phyloP scores from a whole-genome alignment of 2,113 vertebrate genomes.

The Forbesichthys papilliferus region DNA sequence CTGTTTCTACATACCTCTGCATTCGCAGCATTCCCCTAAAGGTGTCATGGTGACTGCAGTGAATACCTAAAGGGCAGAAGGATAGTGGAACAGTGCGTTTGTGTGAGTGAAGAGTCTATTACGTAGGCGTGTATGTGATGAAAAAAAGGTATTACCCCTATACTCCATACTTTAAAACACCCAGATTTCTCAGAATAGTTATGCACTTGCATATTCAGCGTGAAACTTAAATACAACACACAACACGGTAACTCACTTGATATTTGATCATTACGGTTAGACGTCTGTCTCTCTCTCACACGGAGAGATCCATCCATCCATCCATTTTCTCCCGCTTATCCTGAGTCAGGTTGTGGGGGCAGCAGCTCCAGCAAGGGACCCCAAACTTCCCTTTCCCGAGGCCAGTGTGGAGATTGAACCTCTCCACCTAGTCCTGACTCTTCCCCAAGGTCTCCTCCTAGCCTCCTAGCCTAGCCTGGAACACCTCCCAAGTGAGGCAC shows the following conservation, averaged over 20 bases:
- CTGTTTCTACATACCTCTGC: too few species aligned
- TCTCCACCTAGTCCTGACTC: too few species aligned
- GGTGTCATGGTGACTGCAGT: not conserved
- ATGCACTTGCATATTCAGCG: conserved; percentile 59
- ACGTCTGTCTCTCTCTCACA: too few species aligned
- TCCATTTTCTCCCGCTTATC: too few species aligned
- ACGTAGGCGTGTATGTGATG: conserved; percentile 51
- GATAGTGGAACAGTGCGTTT: conserved; percentile 18
- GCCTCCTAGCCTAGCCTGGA: too few species aligned
- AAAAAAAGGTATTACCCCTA: conserved; percentile 54
- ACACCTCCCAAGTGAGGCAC: too few species aligned
- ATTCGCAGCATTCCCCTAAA: not conserved
- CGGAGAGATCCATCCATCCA: too few species aligned
- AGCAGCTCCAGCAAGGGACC: too few species aligned
- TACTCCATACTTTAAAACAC: conserved; percentile 21
- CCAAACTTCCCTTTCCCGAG: too few species aligned
- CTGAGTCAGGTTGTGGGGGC: too few species aligned
- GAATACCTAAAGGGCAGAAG: conserved; percentile 11
- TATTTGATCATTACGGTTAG: conserved; percentile 38
- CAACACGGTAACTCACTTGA: conserved; percentile 38
- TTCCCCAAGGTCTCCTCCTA: too few species aligned
- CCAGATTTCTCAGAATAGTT: conserved; percentile 62
- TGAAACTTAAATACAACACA: conserved; percentile 45
- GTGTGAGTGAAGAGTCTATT: conserved; percentile 1
- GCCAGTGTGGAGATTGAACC: too few species aligned